phyloP scores from a whole-genome alignment of 2,797 vertebrate genomes.

The Choloepus didactylus region DNA sequence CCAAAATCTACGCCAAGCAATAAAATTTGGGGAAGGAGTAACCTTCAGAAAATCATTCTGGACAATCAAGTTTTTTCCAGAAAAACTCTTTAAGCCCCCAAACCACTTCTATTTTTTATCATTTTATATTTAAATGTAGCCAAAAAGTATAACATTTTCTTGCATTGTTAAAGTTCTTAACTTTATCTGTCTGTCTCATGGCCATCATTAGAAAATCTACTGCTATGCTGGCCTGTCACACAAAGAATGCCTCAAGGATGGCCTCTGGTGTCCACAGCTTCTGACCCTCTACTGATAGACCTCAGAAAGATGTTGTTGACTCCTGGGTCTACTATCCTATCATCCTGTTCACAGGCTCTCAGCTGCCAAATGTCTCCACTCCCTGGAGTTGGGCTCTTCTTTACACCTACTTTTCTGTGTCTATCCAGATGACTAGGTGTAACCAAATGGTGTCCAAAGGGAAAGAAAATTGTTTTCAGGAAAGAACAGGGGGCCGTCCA shows the following conservation, averaged over 20 bases:
- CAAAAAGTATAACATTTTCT: background rate
- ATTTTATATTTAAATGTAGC: conserved; percentile 37
- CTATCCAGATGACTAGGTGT: background rate
- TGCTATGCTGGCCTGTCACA: background rate
- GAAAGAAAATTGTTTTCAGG: background rate
- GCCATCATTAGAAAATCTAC: background rate
- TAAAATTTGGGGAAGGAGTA: conserved; percentile 1
- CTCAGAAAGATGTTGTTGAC: background rate
- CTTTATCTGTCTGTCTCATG: background rate
- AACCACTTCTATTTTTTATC: background rate
- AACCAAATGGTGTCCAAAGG: background rate
- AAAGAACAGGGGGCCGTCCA: background rate
- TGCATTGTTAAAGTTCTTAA: background rate
- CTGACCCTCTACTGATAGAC: background rate
- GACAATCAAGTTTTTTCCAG: background rate
- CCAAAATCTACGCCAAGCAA: conserved; percentile 37
- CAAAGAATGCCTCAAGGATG: background rate
- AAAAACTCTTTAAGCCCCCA: background rate
- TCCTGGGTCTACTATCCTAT: background rate
- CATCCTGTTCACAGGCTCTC: background rate
- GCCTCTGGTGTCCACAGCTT: background rate
- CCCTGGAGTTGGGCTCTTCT: background rate
- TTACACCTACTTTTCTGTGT: background rate
- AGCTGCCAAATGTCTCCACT: background rate
- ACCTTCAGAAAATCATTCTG: conserved; percentile 45